A percentile compares a stretch with the other conserved stretches of the same genome.
Conservation (phyloP, 2,797 vertebrate species). For the Sylvilagus floridanus region DNA sequence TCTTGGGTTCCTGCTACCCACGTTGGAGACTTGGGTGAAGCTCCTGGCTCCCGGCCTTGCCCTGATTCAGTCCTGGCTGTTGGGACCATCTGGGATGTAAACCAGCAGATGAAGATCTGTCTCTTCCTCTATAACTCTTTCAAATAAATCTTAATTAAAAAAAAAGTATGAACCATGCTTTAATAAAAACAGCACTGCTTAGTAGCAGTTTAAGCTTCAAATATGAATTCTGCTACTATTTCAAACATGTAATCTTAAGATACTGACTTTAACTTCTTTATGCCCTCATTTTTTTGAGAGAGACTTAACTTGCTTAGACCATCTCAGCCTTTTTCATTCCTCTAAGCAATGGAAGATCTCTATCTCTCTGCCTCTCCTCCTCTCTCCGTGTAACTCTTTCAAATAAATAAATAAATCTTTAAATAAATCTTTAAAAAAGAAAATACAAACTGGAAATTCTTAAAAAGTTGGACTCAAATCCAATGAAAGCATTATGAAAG, state of each 20-base stretch:
- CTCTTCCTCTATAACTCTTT: too few species aligned
- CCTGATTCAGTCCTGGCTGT: too few species aligned
- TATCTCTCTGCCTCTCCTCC: too few species aligned
- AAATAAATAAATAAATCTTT: too few species aligned
- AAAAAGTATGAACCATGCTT: neutral
- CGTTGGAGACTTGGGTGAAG: too few species aligned
- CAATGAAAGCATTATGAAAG: neutral
- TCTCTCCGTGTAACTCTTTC: too few species aligned
- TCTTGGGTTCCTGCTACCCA: too few species aligned
- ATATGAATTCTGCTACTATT: neutral
- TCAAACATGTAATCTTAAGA: neutral
- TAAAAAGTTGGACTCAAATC: neutral
- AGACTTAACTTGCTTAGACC: neutral
- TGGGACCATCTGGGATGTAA: too few species aligned
- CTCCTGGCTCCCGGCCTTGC: too few species aligned
- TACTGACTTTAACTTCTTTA: neutral
- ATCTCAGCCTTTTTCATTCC: neutral
- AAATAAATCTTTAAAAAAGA: too few species aligned
- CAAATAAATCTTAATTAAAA: neutral
- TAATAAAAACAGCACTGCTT: constrained; percentile 13
- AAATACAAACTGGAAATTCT: constrained; percentile 11
- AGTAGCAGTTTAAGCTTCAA: neutral
- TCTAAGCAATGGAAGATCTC: neutral
- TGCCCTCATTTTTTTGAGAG: neutral
- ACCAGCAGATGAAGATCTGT: too few species aligned